Evolutionary conservation across 2,888 invertebrate species (phyloP), one percentile per base, ranked within the genome.

Genomic region (Parnassius glacialis): DNA sequence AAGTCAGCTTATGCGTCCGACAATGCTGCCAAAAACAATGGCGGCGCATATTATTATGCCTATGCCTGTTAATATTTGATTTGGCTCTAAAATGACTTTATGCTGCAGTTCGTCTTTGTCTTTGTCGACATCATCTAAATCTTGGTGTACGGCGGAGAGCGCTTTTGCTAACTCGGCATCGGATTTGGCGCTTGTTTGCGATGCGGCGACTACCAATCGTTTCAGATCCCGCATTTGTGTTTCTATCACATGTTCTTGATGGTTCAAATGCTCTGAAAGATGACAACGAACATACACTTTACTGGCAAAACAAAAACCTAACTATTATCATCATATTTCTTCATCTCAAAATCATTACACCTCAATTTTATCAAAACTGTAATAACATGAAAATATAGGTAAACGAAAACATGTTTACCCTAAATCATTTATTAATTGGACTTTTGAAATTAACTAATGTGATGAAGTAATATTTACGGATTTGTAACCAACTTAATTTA

Each of bases 151-250:
- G 0, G 70, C 84, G 0, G 84, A 81, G 1, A 92, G 66, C 0
- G 83, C 89, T 68, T 86, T 87, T 0, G 88, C 81, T 2, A 92
- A 68, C 52, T 87, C 84, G 0, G 86, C 86, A 64, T 91, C 92
- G 0, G 91, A 90, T 67, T 83, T 83, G 0, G 86, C 83, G 65
- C 87, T 89, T 3, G 76, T 78, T 42, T 84, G 84, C 0, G 91
- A 85, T 0, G 90, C 88, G 0, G 75, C 72, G 0, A 84, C 67
- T 0, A 92, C 81, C 0, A 87, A 66, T 0, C 84, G 80, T 44
- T 84, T 87, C 2, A 91, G 63, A 13, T 92, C 91, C 0, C 80
- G 74, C 1, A 92, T 81, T 66, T 90, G 86, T 0, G 70, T 67
- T 34, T 87, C 83, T 7, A 89, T 69, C 1, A 75, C 67, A n/a